Base-by-base conservation (phyloP, 1,140 invertebrate genomes). In the Drosophila sturtevanti region DNA sequence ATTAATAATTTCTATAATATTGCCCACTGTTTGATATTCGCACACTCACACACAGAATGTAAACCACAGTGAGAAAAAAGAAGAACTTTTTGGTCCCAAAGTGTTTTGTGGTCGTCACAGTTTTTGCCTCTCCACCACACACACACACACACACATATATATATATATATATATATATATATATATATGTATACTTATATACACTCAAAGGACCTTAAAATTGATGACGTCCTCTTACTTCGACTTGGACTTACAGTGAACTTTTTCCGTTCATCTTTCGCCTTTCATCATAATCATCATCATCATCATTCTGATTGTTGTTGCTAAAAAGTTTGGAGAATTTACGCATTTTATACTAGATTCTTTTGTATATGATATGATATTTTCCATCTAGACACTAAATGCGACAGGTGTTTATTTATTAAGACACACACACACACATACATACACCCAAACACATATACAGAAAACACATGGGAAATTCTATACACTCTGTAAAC, bases 361-460 rank as follows among this genome's bases (percentile, higher is more conserved):
- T 34, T 35, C n/a, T 68, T 58, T 67, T 63, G 74, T 71, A 66
- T 66, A 54, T 61, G 80, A 37, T 21, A 35, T 16, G 38, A 48
- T 31, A 6, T 9, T 21, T 34, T 14, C 14, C n/a, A 18, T 56
- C 11, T 56, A 0, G 10, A 22, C 63, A 37, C 58, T 44, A 68
- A 77, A 55, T 71, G 82, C 81, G 82, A 89, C 82, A 87, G 82
- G 82, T 87, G 82, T 86, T 87, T 87, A 71, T 82, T 87, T 81
- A 89, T 89, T 87, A 82, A 87, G 71, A 64, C 24, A 22, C 31
- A 38, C 11, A 31, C 44, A 22, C 24, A 16, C 31, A 16, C 7
- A 51, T 24, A 10, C 2, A 16, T 6, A 87, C 75, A 64, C 16
- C 16, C 14, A 38, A 5, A 31, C 54, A 31, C 24, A 16, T 22